phyloP scores from a whole-genome alignment of 2,888 invertebrate genomes.

The Criorhina ranunculi region DNA sequence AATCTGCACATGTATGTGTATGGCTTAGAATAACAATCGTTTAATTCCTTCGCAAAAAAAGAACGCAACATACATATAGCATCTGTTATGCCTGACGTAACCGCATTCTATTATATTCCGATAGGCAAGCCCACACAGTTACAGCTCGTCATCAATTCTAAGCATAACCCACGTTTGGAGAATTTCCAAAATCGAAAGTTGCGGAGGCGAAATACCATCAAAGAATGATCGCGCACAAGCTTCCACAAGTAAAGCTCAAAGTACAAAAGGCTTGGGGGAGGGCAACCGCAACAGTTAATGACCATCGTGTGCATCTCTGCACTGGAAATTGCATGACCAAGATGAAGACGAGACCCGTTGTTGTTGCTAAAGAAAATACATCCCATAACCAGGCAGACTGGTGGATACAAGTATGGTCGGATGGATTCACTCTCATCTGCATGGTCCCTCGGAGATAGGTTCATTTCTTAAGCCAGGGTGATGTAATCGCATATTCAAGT shows the following conservation, averaged over 20 bases:
- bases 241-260: slow-evolving; percentile 26
- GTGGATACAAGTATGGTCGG: too few species aligned
- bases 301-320: slow-evolving; percentile 39
- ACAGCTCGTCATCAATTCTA: slow-evolving; percentile 34
- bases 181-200: slow-evolving; percentile 41
- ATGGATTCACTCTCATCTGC: too few species aligned
- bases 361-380: slow-evolving; percentile 13
- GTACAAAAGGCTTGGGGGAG: slow-evolving; percentile 17
- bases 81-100: slow-evolving; percentile 58
- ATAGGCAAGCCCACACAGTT: slow-evolving; percentile 50
- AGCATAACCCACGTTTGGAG: slow-evolving; percentile 46
- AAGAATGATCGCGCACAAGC: slow-evolving; percentile 5
- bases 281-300: too few species aligned
- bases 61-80: slow-evolving; percentile 16
- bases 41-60: slow-evolving; percentile 52
- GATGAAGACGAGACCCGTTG: slow-evolving; percentile 10
- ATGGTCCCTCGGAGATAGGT: slow-evolving; percentile 13
- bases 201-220: slow-evolving; percentile 37
- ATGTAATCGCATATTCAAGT: slow-evolving; percentile 63
- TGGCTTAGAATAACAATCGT: slow-evolving; percentile 38
- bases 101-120: slow-evolving; percentile 45
- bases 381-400: neutral
- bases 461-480: slow-evolving; percentile 20
- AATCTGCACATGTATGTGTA: neutral
- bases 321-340: slow-evolving; percentile 44